Evolutionary conservation across 2,888 invertebrate genomes (phyloP), one percentile per base, ranked within the genome.

Genomic region (Plagodis dolabraria): DNA sequence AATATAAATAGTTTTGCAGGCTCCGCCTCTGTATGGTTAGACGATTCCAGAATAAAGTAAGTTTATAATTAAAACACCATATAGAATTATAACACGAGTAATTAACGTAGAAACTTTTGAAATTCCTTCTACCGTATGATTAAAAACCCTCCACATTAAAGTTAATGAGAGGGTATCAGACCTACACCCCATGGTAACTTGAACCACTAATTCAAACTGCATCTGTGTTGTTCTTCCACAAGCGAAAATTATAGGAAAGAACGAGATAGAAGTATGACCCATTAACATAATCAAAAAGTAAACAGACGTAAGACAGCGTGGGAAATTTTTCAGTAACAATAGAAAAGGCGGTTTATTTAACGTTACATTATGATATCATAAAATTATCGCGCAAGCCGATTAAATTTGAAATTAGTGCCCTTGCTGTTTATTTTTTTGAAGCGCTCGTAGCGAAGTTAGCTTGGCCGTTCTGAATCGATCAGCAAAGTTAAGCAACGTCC

Each of bases 91-190:
- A 49, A 46, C 22, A 22, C 22, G 22, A 22, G 22, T 58, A 53
- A 58, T 53, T 40, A 53, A 45, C 38, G 34, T 34, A 45, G 33
- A 45, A 35, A 53, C 38, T 34, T 80, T 76, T 86, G 83, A 83
- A 81, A 86, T 80, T 68, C 72, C 76, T 77, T 69, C 75, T 69
- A 86, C 79, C 63, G 82, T 82, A 79, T 86, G 75, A 83, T 86
- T 85, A 85, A 83, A 60, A 86, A 85, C 78, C 78, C 80, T 79
- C 74, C 71, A 75, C 77, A 84, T 87, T 85, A 81, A 83, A 82
- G 76, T 82, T 90, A 90, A 90, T 91, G 76, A 89, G 81, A 71
- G 83, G 89, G 83, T 89, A 75, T 35, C 76, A 70, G 64, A 80
- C 85, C 86, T n/a, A 87, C 90, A 81, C 90, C 91, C 84, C 72